A percentile compares a stretch with the other conserved stretches of the same genome.
phyloP scores from a whole-genome alignment of 2,888 invertebrate species.

The Biston stratarius region DNA sequence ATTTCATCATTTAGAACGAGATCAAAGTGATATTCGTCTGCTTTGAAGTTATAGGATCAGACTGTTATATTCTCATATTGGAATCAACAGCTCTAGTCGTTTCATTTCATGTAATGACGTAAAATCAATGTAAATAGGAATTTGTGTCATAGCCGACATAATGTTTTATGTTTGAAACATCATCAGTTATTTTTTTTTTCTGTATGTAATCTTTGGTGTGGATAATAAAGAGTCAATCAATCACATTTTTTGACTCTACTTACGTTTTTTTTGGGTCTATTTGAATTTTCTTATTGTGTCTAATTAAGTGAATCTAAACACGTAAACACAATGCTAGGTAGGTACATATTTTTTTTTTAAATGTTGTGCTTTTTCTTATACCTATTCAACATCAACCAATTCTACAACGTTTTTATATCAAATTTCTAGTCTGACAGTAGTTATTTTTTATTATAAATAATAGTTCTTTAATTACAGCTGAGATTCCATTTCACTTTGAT shows the following conservation, averaged over 20 bases:
- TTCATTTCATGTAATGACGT: constrained; percentile 29
- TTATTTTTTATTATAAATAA: neutral
- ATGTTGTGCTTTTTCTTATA: no score
- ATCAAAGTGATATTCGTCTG: constrained; percentile 72
- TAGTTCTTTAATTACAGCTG: neutral
- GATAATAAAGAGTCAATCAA: no score
- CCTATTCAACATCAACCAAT: no score
- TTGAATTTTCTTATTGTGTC: no score
- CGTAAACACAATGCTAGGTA: no score
- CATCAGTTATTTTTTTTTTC: neutral
- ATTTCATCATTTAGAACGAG: constrained; percentile 70
- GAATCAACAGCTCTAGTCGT: constrained; percentile 37
- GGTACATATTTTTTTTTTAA: no score
- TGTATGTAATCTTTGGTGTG: neutral
- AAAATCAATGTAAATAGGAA: constrained; percentile 28
- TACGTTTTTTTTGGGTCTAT: neutral
- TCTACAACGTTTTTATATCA: no score
- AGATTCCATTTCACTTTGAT: neutral
- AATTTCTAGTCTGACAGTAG: neutral
- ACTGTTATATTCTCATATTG: constrained; percentile 49
- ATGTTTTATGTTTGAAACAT: constrained; percentile 1
- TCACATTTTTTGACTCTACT: neutral
- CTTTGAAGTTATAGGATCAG: constrained; percentile 70
- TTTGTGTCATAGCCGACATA: constrained; percentile 25
- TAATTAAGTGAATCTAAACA: no score